Percentiles rank a stretch among this genome's conserved stretches.
phyloP scores from a whole-genome alignment of 1,140 invertebrate genomes.

The Rhyacophila brunnea region DNA sequence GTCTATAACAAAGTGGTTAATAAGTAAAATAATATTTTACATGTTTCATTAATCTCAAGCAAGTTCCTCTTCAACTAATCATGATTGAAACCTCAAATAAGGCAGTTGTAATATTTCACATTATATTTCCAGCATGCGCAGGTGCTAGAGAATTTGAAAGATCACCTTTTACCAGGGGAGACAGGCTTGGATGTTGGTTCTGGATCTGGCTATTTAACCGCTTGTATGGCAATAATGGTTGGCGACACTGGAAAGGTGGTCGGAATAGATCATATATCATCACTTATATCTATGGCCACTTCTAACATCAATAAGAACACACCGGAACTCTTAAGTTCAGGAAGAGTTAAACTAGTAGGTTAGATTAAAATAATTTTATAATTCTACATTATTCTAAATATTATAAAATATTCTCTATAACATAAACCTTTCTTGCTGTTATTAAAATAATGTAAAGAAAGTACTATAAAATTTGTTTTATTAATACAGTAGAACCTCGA shows the following conservation, averaged over 20 bases:
- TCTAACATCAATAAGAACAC: constrained; percentile 79
- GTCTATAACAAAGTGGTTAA: too few species aligned
- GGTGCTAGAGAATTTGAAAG: constrained; percentile 85
- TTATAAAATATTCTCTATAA: too few species aligned
- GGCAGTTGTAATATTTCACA: too few species aligned
- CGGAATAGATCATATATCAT: constrained; percentile 91
- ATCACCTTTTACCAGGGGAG: constrained; percentile 76
- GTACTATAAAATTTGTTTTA: neutral
- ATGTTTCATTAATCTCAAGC: too few species aligned
- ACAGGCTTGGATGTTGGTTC: constrained; percentile 92
- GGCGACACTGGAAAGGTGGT: constrained; percentile 71
- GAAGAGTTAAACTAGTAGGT: constrained; percentile 71
- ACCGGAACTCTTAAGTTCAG: constrained; percentile 63
- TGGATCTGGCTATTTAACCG: constrained; percentile 92
- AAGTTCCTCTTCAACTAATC: too few species aligned
- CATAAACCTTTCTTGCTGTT: too few species aligned
- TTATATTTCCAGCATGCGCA: constrained; percentile 74
- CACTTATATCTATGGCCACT: constrained; percentile 74
- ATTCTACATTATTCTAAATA: neutral
- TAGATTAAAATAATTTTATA: constrained; percentile 36
- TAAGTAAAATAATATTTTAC: too few species aligned
- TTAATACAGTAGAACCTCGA: too few species aligned
- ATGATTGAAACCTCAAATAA: too few species aligned
- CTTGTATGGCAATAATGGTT: constrained; percentile 91
- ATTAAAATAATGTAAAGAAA: neutral